A percentile compares a stretch with the other conserved stretches of the same genome.
phyloP scores from a whole-genome alignment of 2,113 vertebrate genomes.

The Oxygymnocypris stewartii region DNA sequence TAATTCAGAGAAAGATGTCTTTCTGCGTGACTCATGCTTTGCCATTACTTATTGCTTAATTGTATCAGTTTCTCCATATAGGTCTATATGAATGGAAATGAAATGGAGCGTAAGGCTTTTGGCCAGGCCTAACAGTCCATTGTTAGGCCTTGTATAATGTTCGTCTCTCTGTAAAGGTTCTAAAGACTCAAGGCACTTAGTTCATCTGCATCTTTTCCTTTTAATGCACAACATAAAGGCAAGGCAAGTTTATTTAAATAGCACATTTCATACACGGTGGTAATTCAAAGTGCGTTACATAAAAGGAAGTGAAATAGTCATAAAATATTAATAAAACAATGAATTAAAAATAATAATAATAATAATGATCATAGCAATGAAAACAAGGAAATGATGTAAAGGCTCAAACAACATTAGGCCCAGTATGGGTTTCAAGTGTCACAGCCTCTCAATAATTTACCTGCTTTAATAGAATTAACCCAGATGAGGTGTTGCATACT shows the following conservation, averaged over 20 bases:
- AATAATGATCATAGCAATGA: no score
- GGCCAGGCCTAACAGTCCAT: background rate
- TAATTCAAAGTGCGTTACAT: no score
- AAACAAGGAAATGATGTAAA: background rate
- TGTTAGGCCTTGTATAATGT: background rate
- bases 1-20: conserved; percentile 32
- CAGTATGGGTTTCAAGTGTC: conserved; percentile 27
- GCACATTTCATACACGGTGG: no score
- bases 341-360: no score
- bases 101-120: conserved; percentile 1
- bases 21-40: conserved; percentile 54
- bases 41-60: conserved; percentile 55
- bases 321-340: no score
- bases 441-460: conserved; percentile 40
- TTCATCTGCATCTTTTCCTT: background rate
- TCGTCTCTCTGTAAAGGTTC: background rate
- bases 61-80: conserved; percentile 46
- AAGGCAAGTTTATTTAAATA: no score
- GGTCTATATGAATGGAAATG: background rate
- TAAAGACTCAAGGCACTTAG: background rate
- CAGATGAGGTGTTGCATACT: conserved; percentile 38
- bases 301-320: no score
- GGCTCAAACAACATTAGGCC: conserved; percentile 11
- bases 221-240: conserved; percentile 1
- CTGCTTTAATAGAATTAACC: conserved; percentile 31